phyloP scores from a whole-genome alignment of 2,113 vertebrate genomes.

The Equus przewalskii region DNA sequence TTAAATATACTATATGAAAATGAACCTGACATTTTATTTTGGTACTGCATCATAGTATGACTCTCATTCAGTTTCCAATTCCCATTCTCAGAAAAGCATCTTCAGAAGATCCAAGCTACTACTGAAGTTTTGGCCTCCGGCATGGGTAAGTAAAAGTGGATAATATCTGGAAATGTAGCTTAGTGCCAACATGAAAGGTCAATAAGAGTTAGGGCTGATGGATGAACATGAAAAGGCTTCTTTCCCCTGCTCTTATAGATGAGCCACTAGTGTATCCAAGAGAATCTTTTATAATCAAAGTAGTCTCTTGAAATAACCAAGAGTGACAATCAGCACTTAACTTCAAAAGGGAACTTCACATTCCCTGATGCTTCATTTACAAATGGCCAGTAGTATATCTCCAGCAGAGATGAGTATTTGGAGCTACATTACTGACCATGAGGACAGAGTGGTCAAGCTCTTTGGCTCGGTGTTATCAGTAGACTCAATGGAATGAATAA shows the following conservation, averaged over 20 bases:
- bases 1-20: neutral
- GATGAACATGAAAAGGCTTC: neutral
- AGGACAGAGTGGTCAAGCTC: neutral
- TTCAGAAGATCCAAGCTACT: neutral
- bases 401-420: neutral
- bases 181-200: neutral
- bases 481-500: neutral
- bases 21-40: neutral
- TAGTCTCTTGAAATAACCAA: conserved; percentile 42
- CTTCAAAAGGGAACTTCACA: conserved; percentile 19
- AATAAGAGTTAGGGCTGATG: conserved; percentile 14
- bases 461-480: neutral
- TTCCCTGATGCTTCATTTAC: neutral
- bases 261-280: neutral
- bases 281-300: conserved; percentile 59
- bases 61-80: neutral
- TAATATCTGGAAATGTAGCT: neutral
- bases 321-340: conserved; percentile 31
- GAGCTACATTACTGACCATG: neutral
- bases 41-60: neutral
- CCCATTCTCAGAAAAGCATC: neutral
- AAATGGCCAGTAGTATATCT: neutral
- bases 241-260: neutral
- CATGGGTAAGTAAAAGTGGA: neutral
- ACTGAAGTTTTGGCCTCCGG: neutral